These are phyloP conservation scores for Holotrichia oblita DNA, from an alignment of 1,140 invertebrate species.

Conservation along the genomic window DNA sequence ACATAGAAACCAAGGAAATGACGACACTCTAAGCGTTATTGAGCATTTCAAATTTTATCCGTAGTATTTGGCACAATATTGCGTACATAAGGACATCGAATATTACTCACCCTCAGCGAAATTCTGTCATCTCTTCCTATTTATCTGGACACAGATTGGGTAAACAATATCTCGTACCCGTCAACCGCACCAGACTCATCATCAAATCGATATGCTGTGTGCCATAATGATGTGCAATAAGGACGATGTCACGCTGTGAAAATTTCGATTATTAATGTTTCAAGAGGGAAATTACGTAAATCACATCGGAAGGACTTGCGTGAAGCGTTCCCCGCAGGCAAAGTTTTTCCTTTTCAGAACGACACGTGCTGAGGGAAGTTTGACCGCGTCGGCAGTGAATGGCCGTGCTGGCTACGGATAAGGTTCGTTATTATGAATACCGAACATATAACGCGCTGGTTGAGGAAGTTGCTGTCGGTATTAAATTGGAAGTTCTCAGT, in stretches of 20 bases:
- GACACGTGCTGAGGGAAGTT: neutral
- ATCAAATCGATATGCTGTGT: slow-evolving; percentile 1
- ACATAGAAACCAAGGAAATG: no score
- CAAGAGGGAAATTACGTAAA: slow-evolving; percentile 32
- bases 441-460: neutral
- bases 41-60: no score
- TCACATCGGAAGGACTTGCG: slow-evolving; percentile 20
- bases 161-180: slow-evolving; percentile 9
- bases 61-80: no score
- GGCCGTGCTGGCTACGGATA: neutral
- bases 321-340: neutral
- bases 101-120: neutral
- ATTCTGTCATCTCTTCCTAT: neutral
- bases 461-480: neutral
- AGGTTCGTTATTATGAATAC: neutral
- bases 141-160: neutral
- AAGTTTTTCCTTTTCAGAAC: neutral
- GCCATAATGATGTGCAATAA: neutral
- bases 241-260: neutral
- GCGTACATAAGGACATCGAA: no score
- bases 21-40: no score
- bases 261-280: slow-evolving; percentile 33
- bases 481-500: neutral
- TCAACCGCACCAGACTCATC: neutral
- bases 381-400: slow-evolving; percentile 18